phyloP scores from a whole-genome alignment of 2,888 invertebrate genomes.

The Nemoura dubitans region DNA sequence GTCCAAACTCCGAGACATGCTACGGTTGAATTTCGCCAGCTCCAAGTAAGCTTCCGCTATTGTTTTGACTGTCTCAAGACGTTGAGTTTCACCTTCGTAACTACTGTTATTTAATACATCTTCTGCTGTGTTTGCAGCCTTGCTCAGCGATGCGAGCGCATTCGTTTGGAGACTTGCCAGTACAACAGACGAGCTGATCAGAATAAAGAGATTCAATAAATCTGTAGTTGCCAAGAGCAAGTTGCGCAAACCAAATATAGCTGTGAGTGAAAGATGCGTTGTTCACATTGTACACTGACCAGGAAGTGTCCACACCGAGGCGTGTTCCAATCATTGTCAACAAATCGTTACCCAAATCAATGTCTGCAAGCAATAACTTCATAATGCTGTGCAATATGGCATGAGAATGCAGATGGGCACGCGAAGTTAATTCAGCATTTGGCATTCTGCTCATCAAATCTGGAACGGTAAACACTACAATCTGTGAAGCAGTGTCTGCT shows the following conservation, averaged over 20 bases:
- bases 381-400: background rate
- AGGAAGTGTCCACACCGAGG: background rate
- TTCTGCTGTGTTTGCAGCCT: conserved; percentile 47
- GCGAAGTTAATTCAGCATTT: background rate
- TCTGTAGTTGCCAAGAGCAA: no score
- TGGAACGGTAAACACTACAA: background rate
- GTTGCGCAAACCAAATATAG: no score
- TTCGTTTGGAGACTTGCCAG: conserved; percentile 3
- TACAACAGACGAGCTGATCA: background rate
- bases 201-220: background rate
- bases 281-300: no score
- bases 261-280: no score
- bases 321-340: background rate
- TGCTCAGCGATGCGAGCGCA: conserved; percentile 47
- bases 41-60: conserved; percentile 57
- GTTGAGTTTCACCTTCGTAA: background rate
- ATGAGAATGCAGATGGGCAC: background rate
- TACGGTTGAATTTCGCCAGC: conserved; percentile 59
- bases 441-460: background rate
- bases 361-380: background rate
- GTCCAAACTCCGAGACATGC: conserved; percentile 13
- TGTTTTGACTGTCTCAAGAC: conserved; percentile 27
- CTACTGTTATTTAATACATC: background rate
- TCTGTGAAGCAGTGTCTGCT: no score
- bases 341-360: background rate